A percentile compares a stretch with the other conserved stretches of the same genome.
Conservation (phyloP, 1,140 invertebrate species). For the Drosophila dunni region DNA sequence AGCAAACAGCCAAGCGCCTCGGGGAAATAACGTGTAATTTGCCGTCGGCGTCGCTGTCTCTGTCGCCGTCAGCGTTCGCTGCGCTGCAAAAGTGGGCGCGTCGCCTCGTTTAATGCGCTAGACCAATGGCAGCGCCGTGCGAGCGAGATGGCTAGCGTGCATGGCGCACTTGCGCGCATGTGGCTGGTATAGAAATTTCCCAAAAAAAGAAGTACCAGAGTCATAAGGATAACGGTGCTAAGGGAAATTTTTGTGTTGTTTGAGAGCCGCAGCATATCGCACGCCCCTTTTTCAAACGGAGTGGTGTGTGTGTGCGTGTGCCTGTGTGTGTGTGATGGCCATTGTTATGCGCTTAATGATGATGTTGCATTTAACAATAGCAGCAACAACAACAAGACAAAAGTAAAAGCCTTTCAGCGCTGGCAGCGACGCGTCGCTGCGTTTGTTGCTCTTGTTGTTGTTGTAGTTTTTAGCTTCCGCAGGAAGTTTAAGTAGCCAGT, state of each 20-base stretch:
- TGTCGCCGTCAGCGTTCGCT: conserved; percentile 11
- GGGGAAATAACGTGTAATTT: conserved; percentile 41
- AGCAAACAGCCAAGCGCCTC: neutral
- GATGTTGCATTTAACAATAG: conserved; percentile 78
- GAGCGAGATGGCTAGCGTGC: conserved; percentile 46
- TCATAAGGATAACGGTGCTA: conserved; percentile 33
- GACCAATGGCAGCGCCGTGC: conserved; percentile 54
- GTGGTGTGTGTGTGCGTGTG: conserved; percentile 1
- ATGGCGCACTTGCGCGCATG: conserved; percentile 41
- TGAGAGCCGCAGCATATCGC: conserved; percentile 26
- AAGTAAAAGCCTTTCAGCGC: conserved; percentile 64
- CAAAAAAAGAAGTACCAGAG: neutral
- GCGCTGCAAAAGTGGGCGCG: conserved; percentile 59
- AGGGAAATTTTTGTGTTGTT: conserved; percentile 49
- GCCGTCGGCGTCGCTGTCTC: conserved; percentile 57
- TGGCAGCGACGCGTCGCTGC: conserved; percentile 40
- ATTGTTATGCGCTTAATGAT: conserved; percentile 81
- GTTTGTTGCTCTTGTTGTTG: conserved; percentile 16
- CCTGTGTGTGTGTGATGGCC: conserved; percentile 48
- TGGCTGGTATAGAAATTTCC: conserved; percentile 45
- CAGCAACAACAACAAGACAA: conserved; percentile 43
- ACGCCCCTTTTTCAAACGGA: conserved; percentile 67
- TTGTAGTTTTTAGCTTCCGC: conserved; percentile 70
- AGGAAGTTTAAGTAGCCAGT: conserved; percentile 76
- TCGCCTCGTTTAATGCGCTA: conserved; percentile 24